These are phyloP conservation scores for Sebastes steindachneri DNA, from an alignment of 2,797 vertebrate species.

Conservation along the genomic window DNA sequence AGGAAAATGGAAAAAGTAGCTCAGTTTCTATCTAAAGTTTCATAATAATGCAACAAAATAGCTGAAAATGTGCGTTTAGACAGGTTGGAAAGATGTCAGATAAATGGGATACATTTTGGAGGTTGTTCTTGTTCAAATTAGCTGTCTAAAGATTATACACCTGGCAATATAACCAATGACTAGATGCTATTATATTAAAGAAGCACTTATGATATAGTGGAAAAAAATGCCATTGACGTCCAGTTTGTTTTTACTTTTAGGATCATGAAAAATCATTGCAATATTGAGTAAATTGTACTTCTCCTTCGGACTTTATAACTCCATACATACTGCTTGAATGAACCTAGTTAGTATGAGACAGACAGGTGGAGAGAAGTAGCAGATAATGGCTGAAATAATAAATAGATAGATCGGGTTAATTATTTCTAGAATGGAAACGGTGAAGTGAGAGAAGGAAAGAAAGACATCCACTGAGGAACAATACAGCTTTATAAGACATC, in stretches of 20 bases:
- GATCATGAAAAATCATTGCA: neutral
- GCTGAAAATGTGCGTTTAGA: neutral
- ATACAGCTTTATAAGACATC: slow-evolving; percentile 43
- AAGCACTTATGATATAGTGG: neutral
- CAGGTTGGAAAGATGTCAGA: neutral
- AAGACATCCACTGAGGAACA: slow-evolving; percentile 47
- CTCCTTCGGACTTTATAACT: neutral
- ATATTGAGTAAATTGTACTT: neutral
- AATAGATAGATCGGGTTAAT: slow-evolving; percentile 49
- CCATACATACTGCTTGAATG: neutral
- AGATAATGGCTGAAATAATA: slow-evolving; percentile 21
- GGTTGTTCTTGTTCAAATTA: neutral
- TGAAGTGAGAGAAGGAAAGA: slow-evolving; percentile 5
- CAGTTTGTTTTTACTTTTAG: neutral
- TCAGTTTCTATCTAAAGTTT: neutral
- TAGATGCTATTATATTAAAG: neutral
- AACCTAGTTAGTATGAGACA: neutral
- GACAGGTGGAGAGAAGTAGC: neutral
- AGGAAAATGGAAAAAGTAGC: neutral
- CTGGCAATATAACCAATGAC: neutral
- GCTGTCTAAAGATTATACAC: neutral
- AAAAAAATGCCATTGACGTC: neutral
- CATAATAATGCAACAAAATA: neutral
- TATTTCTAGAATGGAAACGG: slow-evolving; percentile 29
- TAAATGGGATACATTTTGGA: neutral